Conservation (phyloP, 2,797 vertebrate genomes). For the Pachyuromys duprasi region DNA sequence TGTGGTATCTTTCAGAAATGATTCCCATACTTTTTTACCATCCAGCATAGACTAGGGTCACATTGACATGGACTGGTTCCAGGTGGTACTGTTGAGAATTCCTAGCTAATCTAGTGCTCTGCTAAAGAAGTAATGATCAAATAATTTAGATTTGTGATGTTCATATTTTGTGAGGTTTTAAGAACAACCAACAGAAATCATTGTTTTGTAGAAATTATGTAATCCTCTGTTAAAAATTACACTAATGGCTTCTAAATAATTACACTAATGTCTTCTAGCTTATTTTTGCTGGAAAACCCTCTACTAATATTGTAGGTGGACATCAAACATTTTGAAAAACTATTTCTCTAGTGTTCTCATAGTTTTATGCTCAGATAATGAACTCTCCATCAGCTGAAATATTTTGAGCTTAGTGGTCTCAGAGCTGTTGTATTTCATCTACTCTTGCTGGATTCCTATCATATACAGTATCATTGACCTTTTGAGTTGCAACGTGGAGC, state of each 20-base stretch:
- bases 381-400: neutral
- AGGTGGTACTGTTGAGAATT: neutral
- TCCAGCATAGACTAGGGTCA: neutral
- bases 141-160: constrained; percentile 11
- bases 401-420: neutral
- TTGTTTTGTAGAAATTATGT: constrained; percentile 25
- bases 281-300: constrained; percentile 4
- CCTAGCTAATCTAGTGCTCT: neutral
- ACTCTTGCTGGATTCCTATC: constrained; percentile 45
- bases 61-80: neutral
- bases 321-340: neutral
- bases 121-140: neutral
- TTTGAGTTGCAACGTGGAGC: constrained; percentile 51
- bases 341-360: neutral
- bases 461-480: neutral
- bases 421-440: constrained; percentile 42
- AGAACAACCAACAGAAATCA: neutral
- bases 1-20: neutral
- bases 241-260: neutral
- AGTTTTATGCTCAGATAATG: constrained; percentile 45
- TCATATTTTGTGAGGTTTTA: neutral
- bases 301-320: neutral
- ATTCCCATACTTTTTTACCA: neutral
- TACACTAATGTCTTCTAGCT: neutral
- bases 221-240: neutral